Evolutionary conservation across 2,888 invertebrate species (phyloP).

Genomic region (Acheta domesticus): DNA sequence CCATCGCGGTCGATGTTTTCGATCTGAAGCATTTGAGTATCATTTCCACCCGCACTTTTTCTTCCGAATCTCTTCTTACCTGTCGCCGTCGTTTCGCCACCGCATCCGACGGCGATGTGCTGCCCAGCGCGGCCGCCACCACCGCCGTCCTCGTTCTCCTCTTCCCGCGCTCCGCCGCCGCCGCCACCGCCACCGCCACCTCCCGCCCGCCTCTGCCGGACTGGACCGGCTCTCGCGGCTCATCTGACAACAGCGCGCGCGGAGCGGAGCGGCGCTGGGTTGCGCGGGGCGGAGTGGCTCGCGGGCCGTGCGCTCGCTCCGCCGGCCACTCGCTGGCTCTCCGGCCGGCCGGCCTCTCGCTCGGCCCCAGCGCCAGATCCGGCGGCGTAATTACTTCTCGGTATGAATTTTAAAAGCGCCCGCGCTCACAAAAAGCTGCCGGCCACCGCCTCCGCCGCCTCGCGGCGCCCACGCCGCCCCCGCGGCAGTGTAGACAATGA

Average conservation of each 20-base stretch:
- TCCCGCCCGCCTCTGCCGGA: too few relatives aligned
- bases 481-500: neutral
- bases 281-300: neutral
- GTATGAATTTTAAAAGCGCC: slow-evolving; percentile 2
- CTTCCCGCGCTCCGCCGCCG: neutral
- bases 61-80: neutral
- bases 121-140: neutral
- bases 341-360: neutral
- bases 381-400: slow-evolving; percentile 7
- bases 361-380: neutral
- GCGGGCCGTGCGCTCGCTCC: too few relatives aligned
- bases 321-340: neutral
- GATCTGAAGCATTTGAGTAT: too few relatives aligned
- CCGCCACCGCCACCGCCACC: neutral
- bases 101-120: neutral
- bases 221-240: neutral
- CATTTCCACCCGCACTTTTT: too few relatives aligned
- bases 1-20: too few relatives aligned
- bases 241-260: neutral
- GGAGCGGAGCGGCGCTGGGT: neutral
- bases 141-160: neutral
- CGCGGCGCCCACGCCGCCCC: neutral
- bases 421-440: neutral
- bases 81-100: neutral
- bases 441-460: neutral